Base-by-base conservation (phyloP, 1,140 invertebrate species). In the Drosophila takahashii region DNA sequence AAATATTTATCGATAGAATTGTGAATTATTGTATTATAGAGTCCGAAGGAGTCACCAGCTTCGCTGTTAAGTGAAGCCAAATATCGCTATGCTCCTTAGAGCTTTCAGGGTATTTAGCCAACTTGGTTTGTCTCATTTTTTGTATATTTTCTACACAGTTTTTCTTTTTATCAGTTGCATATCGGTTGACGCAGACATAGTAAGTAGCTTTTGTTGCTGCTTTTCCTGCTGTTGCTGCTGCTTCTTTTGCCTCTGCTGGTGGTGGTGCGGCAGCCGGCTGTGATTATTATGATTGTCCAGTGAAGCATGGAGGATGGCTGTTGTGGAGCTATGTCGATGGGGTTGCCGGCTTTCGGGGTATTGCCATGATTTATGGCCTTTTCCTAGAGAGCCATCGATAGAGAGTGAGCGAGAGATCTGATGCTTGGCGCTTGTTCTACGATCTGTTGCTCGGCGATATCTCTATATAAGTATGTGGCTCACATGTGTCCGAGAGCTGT, bases 231-330 rank as follows among this genome's bases (percentile, higher is more conserved):
- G 48, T 42, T 54, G 56, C 36, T 54, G 60, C 26, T 72, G 77
- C 47, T 18, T n/a, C 39, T 15, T 9, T 15, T 41, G 39, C 39
- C 2, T 4, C 32, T 71, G 56, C 15, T 71, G 59, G 26, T 65
- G 60, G 45, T 62, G 74, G 42, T 65, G 79, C 64, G 47, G 62
- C 81, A 59, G 69, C 54, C 65, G 78, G 56, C 83, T 87, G 83
- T 86, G 83, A 86, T 86, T 86, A 86, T 86, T 86, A 86, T 86
- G 83, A 86, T 86, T 86, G 83, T 86, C 83, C 83, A 86, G 83
- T 87, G 83, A 86, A 87, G 83, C 83, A 86, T 86, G 83, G 79
- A 86, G 79, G 75, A 76, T 87, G 78, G 53, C 78, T 59, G 50
- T 29, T 54, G 56, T 52, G 42, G n/a, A 48, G 45, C 58, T 44